Conservation (phyloP, 2,797 vertebrate genomes). For the Crocodylus rhombifer region DNA sequence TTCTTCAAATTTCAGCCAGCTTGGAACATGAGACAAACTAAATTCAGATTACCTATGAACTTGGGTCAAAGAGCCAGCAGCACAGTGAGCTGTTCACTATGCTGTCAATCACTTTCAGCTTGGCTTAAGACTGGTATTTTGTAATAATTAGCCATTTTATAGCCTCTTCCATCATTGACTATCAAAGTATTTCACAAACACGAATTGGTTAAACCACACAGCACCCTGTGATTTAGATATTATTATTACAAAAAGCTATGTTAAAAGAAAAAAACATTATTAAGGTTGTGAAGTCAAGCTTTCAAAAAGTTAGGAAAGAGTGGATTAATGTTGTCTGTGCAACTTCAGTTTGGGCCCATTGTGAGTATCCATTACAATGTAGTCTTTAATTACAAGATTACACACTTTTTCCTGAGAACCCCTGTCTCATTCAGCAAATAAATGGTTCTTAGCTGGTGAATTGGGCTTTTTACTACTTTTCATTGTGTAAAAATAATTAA, state of each 20-base stretch:
- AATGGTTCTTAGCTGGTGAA: slow-evolving; percentile 1
- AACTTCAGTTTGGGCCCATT: background rate
- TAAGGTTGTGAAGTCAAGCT: background rate
- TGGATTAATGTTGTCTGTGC: background rate
- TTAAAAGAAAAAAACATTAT: background rate
- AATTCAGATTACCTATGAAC: slow-evolving; percentile 5
- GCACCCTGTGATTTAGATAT: background rate
- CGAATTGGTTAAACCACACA: slow-evolving; percentile 22
- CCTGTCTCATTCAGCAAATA: slow-evolving; percentile 3
- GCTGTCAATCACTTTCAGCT: background rate
- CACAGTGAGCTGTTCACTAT: background rate
- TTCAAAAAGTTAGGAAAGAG: background rate
- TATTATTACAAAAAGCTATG: background rate
- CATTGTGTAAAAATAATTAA: background rate
- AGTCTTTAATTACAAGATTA: background rate
- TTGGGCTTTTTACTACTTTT: slow-evolving; percentile 4
- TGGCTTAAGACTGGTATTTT: background rate
- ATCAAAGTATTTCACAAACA: slow-evolving; percentile 21
- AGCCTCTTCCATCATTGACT: background rate
- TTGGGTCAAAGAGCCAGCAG: background rate
- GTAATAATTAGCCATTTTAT: slow-evolving; percentile 8
- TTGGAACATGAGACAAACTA: background rate
- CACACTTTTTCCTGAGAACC: background rate
- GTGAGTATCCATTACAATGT: background rate
- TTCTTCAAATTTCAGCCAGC: background rate